phyloP scores from a whole-genome alignment of 2,888 invertebrate genomes.

The Dryobotodes eremita region DNA sequence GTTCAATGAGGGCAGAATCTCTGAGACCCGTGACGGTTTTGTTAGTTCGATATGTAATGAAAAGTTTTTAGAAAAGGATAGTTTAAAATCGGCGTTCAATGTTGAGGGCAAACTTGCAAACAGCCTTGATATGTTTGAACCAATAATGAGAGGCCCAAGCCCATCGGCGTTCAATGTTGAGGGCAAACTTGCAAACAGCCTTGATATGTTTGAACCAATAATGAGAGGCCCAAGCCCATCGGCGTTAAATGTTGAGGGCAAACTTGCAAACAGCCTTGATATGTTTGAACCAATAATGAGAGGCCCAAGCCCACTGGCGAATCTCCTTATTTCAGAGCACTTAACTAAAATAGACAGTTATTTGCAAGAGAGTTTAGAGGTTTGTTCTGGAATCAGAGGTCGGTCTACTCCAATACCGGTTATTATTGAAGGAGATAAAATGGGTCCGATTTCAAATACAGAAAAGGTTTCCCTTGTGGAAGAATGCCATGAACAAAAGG shows the following conservation, averaged over 20 bases:
- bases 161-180: constrained; percentile 65
- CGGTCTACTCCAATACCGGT: constrained; percentile 62
- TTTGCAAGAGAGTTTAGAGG: constrained; percentile 85
- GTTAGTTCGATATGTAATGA: constrained; percentile 83
- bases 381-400: constrained; percentile 75
- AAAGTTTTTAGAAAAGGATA: constrained; percentile 73
- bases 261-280: constrained; percentile 61
- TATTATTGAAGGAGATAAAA: constrained; percentile 66
- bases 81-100: constrained; percentile 34
- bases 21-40: constrained; percentile 62
- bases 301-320: constrained; percentile 82
- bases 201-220: constrained; percentile 67
- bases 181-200: constrained; percentile 51
- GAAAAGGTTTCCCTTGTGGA: constrained; percentile 32
- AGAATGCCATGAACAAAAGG: constrained; percentile 61
- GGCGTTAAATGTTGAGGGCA: constrained; percentile 32
- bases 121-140: constrained; percentile 65
- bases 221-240: constrained; percentile 78
- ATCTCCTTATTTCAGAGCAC: constrained; percentile 83
- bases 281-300: constrained; percentile 70
- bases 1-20: constrained; percentile 37
- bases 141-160: constrained; percentile 75
- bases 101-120: constrained; percentile 47
- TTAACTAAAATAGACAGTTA: constrained; percentile 86
- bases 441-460: constrained; percentile 43